phyloP scores from a whole-genome alignment of 2,113 vertebrate species.

The Epinephelus cyanopodus region DNA sequence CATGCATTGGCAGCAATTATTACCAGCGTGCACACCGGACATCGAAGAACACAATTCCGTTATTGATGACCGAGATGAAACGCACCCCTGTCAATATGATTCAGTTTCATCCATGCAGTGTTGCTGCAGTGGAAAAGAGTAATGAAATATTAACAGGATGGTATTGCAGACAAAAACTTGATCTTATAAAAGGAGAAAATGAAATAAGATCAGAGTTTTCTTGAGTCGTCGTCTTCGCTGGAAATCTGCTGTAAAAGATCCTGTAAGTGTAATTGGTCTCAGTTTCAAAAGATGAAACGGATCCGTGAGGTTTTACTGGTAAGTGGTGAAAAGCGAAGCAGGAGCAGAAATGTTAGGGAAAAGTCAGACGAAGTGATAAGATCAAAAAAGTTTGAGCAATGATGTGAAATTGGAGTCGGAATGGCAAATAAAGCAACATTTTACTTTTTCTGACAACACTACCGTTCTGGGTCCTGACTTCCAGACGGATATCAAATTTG shows the following conservation, averaged over 20 bases:
- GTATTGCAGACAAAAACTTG: not conserved
- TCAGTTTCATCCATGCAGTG: slow-evolving; percentile 20
- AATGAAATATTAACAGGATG: slow-evolving; percentile 21
- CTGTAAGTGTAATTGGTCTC: slow-evolving; percentile 31
- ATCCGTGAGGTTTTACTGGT: slow-evolving; percentile 28
- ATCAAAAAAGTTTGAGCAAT: slow-evolving; percentile 61
- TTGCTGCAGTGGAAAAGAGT: slow-evolving; percentile 10
- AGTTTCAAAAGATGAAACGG: slow-evolving; percentile 40
- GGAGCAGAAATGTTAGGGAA: slow-evolving; percentile 25
- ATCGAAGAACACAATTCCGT: slow-evolving; percentile 24
- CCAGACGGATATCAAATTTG: slow-evolving; percentile 77
- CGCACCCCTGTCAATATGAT: slow-evolving; percentile 39
- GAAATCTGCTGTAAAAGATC: slow-evolving; percentile 12
- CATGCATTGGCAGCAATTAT: slow-evolving; percentile 40
- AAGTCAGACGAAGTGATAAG: slow-evolving; percentile 60
- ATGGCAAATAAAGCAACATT: slow-evolving; percentile 67
- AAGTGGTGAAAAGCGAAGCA: not conserved
- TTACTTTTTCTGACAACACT: slow-evolving; percentile 66
- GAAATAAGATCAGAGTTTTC: slow-evolving; percentile 41
- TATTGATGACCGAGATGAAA: slow-evolving; percentile 59
- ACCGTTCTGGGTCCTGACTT: slow-evolving; percentile 69
- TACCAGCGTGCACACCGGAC: slow-evolving; percentile 21
- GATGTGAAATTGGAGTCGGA: slow-evolving; percentile 70
- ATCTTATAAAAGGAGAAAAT: slow-evolving; percentile 46
- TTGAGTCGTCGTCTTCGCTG: not conserved